These are phyloP conservation scores for Glaucomys volans DNA, from an alignment of 2,113 vertebrate species.

Conservation along the genomic window DNA sequence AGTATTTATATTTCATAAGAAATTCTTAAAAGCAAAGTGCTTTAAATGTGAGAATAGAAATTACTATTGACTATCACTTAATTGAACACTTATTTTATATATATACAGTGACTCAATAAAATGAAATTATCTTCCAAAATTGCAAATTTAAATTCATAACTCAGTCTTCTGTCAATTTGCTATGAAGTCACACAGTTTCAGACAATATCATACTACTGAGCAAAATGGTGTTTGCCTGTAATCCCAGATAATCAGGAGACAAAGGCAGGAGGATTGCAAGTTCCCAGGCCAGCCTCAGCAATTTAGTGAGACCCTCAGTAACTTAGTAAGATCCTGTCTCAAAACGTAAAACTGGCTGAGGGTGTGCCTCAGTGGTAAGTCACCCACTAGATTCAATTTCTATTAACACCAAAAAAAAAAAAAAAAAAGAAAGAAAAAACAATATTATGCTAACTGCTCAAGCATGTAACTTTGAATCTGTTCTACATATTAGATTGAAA, in stretches of 20 bases:
- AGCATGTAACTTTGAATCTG: neutral
- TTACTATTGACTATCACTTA: neutral
- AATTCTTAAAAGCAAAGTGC: neutral
- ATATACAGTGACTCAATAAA: neutral
- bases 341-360: no score
- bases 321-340: no score
- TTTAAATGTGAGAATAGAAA: slow-evolving; percentile 24
- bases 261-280: no score
- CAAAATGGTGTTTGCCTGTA: no score
- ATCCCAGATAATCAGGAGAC: no score
- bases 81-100: neutral
- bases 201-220: no score
- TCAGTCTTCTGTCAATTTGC: neutral
- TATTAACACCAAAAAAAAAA: no score
- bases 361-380: no score
- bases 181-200: neutral
- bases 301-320: no score
- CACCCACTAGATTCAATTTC: no score
- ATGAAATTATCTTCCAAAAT: neutral
- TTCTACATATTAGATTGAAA: slow-evolving; percentile 25
- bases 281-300: no score
- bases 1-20: neutral
- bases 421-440: no score
- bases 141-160: neutral
- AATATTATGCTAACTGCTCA: neutral